A percentile compares a stretch with the other conserved stretches of the same genome.
Evolutionary conservation across 2,888 invertebrate species (phyloP).

Genomic region (Podotricha telesiphe): DNA sequence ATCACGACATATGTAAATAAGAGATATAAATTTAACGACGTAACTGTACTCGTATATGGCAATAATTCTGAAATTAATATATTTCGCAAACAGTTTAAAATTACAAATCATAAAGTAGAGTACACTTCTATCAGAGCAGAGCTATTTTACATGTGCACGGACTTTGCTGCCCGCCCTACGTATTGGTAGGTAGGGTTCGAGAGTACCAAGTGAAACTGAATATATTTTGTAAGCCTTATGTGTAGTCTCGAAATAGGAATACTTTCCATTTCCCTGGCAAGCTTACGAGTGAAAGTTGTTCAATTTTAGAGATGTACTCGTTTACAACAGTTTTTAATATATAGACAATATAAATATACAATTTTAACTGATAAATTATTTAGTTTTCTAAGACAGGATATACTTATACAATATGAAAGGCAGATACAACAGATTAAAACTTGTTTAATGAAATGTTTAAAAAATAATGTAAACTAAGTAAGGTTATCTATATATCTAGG

Average conservation of each 20-base stretch:
- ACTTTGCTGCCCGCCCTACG: constrained; percentile 77
- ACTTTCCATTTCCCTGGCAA: constrained; percentile 60
- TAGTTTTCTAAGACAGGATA: too few relatives aligned
- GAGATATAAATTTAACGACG: too few relatives aligned
- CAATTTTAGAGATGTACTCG: constrained; percentile 42
- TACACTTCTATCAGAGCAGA: constrained; percentile 54
- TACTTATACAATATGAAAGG: too few relatives aligned
- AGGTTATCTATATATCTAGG: too few relatives aligned
- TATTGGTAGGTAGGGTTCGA: constrained; percentile 72
- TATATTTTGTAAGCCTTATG: constrained; percentile 73
- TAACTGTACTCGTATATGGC: too few relatives aligned
- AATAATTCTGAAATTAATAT: too few relatives aligned
- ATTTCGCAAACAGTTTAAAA: background rate
- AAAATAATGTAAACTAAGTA: too few relatives aligned
- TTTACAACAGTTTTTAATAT: background rate
- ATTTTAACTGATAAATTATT: too few relatives aligned
- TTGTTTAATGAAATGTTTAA: too few relatives aligned
- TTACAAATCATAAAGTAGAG: constrained; percentile 58
- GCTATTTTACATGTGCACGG: constrained; percentile 83
- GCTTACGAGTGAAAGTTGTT: constrained; percentile 59
- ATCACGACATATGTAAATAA: too few relatives aligned
- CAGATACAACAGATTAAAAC: too few relatives aligned
- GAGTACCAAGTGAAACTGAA: constrained; percentile 76
- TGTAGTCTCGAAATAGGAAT: constrained; percentile 66
- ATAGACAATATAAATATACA: background rate